Conservation (phyloP, 1,140 invertebrate genomes). For the Ridgeia piscesae region DNA sequence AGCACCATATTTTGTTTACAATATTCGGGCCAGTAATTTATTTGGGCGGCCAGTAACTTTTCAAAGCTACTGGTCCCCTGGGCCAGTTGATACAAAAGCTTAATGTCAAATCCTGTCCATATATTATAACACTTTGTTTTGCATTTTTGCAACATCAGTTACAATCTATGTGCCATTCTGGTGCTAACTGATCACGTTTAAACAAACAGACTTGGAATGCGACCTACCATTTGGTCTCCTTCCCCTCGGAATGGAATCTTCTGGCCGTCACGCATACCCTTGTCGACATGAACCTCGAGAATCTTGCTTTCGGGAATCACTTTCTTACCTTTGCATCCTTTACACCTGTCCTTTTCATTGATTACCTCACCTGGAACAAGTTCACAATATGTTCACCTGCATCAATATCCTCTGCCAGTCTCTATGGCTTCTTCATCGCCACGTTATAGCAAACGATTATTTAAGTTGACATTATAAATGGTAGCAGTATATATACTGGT, state of each 20-base stretch:
- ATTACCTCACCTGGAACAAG: constrained; percentile 68
- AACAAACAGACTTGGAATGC: neutral
- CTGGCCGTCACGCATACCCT: constrained; percentile 94
- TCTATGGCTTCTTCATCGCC: neutral
- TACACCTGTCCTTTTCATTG: constrained; percentile 71
- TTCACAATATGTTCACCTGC: constrained; percentile 14
- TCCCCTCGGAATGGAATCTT: constrained; percentile 94
- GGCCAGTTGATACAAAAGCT: no score
- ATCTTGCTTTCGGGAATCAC: constrained; percentile 91
- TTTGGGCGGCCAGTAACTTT: no score
- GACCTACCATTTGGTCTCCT: constrained; percentile 80
- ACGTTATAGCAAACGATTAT: neutral
- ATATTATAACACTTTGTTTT: no score
- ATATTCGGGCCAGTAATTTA: no score
- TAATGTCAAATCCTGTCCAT: no score
- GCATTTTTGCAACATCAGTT: no score
- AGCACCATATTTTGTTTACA: no score
- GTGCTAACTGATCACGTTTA: neutral
- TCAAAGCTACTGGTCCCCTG: no score
- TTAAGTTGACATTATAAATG: neutral
- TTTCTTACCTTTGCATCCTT: constrained; percentile 89
- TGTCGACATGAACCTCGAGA: constrained; percentile 97
- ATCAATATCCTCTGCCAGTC: neutral
- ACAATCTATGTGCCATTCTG: no score
- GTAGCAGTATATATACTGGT: neutral